phyloP scores from a whole-genome alignment of 2,113 vertebrate genomes.

The Aptenodytes forsteri region DNA sequence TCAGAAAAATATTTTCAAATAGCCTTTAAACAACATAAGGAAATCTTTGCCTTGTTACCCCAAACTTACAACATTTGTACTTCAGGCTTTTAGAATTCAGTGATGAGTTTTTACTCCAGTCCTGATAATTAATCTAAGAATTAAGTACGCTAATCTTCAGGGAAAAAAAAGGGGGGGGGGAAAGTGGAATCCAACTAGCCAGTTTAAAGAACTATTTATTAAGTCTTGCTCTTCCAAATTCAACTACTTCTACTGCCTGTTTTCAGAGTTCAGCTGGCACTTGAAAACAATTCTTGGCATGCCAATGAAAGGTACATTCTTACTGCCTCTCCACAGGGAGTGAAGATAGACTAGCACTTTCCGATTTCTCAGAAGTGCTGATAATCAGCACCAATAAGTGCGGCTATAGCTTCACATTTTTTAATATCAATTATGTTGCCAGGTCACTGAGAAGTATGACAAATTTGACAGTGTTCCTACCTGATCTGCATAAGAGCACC shows the following conservation, averaged over 20 bases:
- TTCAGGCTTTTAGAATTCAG: neutral
- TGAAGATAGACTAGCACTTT: neutral
- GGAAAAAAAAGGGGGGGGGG: accelerated
- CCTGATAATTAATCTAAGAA: neutral
- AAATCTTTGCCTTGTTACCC: neutral
- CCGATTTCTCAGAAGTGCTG: neutral
- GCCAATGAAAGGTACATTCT: neutral
- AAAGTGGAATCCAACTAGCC: neutral
- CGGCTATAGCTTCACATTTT: neutral
- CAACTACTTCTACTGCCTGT: neutral
- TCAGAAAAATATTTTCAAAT: neutral
- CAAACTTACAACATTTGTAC: neutral
- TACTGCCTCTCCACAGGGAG: neutral
- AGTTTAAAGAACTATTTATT: neutral
- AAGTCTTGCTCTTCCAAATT: neutral
- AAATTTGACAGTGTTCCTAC: neutral
- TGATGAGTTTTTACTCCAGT: neutral
- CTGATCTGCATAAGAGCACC: neutral
- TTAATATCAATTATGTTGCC: neutral
- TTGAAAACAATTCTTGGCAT: neutral
- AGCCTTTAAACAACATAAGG: neutral
- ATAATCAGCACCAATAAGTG: neutral
- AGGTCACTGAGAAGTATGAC: neutral
- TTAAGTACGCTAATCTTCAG: neutral
- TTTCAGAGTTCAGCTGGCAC: neutral